phyloP scores from a whole-genome alignment of 2,797 vertebrate species.

The Aplochiton taeniatus region DNA sequence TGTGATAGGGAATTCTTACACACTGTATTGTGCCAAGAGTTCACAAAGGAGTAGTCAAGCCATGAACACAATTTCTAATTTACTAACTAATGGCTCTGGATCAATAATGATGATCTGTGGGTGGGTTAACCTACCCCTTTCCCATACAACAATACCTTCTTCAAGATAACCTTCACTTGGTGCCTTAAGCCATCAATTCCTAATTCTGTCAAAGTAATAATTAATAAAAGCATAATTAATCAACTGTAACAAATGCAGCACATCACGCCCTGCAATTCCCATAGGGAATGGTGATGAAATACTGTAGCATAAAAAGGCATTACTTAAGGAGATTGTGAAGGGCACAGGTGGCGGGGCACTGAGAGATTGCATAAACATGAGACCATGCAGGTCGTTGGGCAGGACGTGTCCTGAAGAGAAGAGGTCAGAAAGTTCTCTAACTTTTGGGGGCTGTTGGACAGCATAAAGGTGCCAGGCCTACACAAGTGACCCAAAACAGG shows the following conservation, averaged over 20 bases:
- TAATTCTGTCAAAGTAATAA: background rate
- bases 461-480: too few species aligned
- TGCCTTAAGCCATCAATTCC: slow-evolving; percentile 7
- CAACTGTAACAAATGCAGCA: slow-evolving; percentile 8
- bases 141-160: background rate
- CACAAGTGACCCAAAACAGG: too few species aligned
- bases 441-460: too few species aligned
- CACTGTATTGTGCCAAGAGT: background rate
- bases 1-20: background rate
- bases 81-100: slow-evolving; percentile 1
- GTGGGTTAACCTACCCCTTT: background rate
- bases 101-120: slow-evolving; percentile 8
- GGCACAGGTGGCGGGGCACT: slow-evolving; percentile 54
- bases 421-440: too few species aligned
- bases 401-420: too few species aligned
- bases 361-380: slow-evolving; percentile 59
- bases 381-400: slow-evolving; percentile 17
- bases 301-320: slow-evolving; percentile 25
- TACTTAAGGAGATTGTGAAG: slow-evolving; percentile 47
- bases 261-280: slow-evolving; percentile 26
- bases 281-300: slow-evolving; percentile 32
- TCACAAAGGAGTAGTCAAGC: background rate
- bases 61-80: background rate
- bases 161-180: too few species aligned
- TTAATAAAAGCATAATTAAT: background rate